Percentiles rank a stretch among this genome's conserved stretches.
Conservation (phyloP, 1,140 invertebrate species). For the Sipha flava region DNA sequence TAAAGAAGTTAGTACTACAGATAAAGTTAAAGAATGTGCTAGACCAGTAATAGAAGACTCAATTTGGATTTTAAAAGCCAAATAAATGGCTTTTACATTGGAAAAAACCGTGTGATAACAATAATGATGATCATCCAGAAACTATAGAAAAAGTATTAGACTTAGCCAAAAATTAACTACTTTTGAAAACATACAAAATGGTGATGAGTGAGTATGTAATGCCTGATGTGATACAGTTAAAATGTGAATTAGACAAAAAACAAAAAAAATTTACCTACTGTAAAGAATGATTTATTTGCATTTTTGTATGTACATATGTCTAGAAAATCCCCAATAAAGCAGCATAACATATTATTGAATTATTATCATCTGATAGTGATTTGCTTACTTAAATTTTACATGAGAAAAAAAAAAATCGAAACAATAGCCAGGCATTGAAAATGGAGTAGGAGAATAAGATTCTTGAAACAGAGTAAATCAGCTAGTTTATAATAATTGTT, state of each 20-base stretch:
- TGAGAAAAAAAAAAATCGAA: constrained; percentile 13
- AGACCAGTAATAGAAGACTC: not conserved
- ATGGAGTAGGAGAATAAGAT: not conserved
- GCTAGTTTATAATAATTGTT: too few species aligned
- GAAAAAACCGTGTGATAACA: not conserved
- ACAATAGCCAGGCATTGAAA: not conserved
- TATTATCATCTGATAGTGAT: constrained; percentile 6
- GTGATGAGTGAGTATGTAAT: constrained; percentile 9
- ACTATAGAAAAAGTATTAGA: constrained; percentile 14
- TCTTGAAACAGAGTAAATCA: too few species aligned
- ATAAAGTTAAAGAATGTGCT: not conserved
- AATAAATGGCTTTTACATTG: constrained; percentile 15
- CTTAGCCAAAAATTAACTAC: constrained; percentile 5
- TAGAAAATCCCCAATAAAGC: not conserved
- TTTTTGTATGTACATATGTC: not conserved
- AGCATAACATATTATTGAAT: not conserved
- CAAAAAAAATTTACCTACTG: not conserved
- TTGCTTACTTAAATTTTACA: not conserved
- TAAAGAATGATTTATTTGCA: not conserved
- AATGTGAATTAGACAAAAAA: constrained; percentile 21
- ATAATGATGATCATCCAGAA: not conserved
- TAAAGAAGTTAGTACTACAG: not conserved
- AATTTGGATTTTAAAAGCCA: constrained; percentile 26
- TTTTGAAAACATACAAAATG: constrained; percentile 9
- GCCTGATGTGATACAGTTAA: not conserved